Base-by-base conservation (phyloP, 2,113 vertebrate species). In the Pantherophis guttatus region DNA sequence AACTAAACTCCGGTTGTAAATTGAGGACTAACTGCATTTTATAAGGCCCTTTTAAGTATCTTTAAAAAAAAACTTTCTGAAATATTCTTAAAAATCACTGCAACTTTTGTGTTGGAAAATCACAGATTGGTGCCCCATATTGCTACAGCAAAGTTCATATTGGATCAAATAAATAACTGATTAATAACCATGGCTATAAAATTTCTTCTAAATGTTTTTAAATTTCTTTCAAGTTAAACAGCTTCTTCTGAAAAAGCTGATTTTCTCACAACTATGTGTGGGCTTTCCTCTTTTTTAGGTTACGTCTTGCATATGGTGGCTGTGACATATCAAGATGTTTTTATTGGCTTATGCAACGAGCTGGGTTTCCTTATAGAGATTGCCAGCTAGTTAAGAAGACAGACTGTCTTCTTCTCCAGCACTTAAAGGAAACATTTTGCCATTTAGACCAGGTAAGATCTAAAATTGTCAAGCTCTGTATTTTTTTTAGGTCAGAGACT, bases 331-430 rank as follows among this genome's bases (percentile, higher is more conserved):
- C 99, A 0, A 97, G 99, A 1, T 99, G 98, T 93, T 99, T 99
- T 96, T 99, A 99, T 89, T 99, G 99, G 99, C 98, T 99, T 92
- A 99, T 99, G 98, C 99, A 99, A 95, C 97, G 99, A 95, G 99
- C 99, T 0, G 99, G 99, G 1, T 99, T 99, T 95, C 99, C 99
- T 39, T 99, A 99, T 3, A 98, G 98, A 97, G 99, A 99, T 87
- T 99, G 99, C 95, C 99, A 99, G 95, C 95, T 99, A 93, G 96
- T 98, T 87, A 99, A 97, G 94, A 98, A 98, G 92, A 97, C 99
- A 96, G 99, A 99, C 91, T 99, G 98, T 94, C 97, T 99, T 89
- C 98, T 99, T 19, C 97, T 99, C 86, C 99, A 99, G 95, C 98
- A 99, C 65, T 97, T 99, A 4, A 99, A 99, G 93, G 99, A 99